Percentiles rank a stretch among this genome's conserved stretches.
These are phyloP conservation scores for Pelobates fuscus DNA, from an alignment of 2,113 vertebrate genomes.

Conservation along the genomic window DNA sequence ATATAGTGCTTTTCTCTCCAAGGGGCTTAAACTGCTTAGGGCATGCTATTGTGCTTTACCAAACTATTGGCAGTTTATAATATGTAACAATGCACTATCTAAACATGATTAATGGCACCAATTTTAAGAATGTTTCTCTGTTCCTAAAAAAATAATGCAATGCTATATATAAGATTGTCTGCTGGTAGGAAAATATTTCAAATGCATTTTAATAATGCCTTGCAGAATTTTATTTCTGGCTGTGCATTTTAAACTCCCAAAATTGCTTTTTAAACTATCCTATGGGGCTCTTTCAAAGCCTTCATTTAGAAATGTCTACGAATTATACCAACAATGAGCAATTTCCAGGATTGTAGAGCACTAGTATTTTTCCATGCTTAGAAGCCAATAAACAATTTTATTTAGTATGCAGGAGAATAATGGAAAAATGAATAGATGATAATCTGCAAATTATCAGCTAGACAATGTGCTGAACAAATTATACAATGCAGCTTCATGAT, in stretches of 20 bases:
- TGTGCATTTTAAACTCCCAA: slow-evolving; percentile 17
- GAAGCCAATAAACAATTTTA: slow-evolving; percentile 9
- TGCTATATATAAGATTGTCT: too few relatives aligned
- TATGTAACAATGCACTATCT: too few relatives aligned
- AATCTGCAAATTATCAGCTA: slow-evolving; percentile 2
- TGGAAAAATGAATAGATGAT: slow-evolving; percentile 13
- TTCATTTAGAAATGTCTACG: slow-evolving; percentile 5
- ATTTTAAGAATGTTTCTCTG: too few relatives aligned
- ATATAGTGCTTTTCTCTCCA: too few relatives aligned
- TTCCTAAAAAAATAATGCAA: too few relatives aligned
- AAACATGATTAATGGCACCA: too few relatives aligned
- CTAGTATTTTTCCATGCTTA: neutral
- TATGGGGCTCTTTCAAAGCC: slow-evolving; percentile 16
- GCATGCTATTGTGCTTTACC: too few relatives aligned
- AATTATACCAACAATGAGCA: neutral
- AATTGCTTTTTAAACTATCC: slow-evolving; percentile 38
- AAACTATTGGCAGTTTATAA: too few relatives aligned
- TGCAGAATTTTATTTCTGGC: slow-evolving; percentile 18
- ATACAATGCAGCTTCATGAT: slow-evolving; percentile 4
- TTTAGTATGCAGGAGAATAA: slow-evolving; percentile 15
- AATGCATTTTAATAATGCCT: slow-evolving; percentile 36
- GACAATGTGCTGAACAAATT: neutral
- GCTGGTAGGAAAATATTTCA: slow-evolving; percentile 23
- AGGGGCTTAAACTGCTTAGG: too few relatives aligned
- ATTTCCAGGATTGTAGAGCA: slow-evolving; percentile 8